Evolutionary conservation across 2,113 vertebrate genomes (phyloP).

Genomic region (Tetraodon nigroviridis): DNA sequence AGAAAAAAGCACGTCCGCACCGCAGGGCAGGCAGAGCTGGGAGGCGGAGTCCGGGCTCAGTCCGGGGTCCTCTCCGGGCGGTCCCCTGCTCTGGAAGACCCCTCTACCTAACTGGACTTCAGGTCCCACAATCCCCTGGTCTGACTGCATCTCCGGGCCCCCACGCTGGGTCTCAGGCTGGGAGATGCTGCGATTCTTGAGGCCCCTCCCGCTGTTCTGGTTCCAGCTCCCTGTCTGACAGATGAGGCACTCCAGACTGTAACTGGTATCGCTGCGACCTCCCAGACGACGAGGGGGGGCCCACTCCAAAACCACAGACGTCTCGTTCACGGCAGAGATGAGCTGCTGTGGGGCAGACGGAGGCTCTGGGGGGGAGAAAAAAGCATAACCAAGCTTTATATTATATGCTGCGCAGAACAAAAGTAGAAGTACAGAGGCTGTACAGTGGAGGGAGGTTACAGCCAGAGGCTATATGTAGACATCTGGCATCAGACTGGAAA

Average conservation of each 20-base stretch:
- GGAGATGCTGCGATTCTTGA: slow-evolving; percentile 44
- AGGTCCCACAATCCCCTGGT: slow-evolving; percentile 61
- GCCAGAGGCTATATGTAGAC: slow-evolving; percentile 31
- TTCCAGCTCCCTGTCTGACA: slow-evolving; percentile 64
- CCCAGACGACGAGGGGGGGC: slow-evolving; percentile 85
- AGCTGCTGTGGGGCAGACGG: slow-evolving; percentile 91
- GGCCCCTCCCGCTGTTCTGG: slow-evolving; percentile 17
- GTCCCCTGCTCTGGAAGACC: slow-evolving; percentile 45
- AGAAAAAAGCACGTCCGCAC: slow-evolving; percentile 84
- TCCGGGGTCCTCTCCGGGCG: slow-evolving; percentile 30
- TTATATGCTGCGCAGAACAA: not conserved
- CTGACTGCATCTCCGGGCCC: slow-evolving; percentile 59
- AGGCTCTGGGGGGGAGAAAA: slow-evolving; percentile 75
- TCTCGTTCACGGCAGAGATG: slow-evolving; percentile 97
- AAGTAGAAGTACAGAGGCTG: slow-evolving; percentile 2
- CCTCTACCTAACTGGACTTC: slow-evolving; percentile 45
- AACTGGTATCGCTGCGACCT: slow-evolving; percentile 87
- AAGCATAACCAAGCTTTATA: not conserved
- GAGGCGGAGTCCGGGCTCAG: slow-evolving; percentile 36
- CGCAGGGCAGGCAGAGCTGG: slow-evolving; percentile 84
- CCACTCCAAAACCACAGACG: slow-evolving; percentile 97
- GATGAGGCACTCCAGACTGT: slow-evolving; percentile 92
- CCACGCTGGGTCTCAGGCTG: slow-evolving; percentile 36
- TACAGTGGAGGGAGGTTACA: not conserved
- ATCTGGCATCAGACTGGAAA: slow-evolving; percentile 56